Evolutionary conservation across 2,113 vertebrate species (phyloP).

Genomic region (Apodemus sylvaticus): DNA sequence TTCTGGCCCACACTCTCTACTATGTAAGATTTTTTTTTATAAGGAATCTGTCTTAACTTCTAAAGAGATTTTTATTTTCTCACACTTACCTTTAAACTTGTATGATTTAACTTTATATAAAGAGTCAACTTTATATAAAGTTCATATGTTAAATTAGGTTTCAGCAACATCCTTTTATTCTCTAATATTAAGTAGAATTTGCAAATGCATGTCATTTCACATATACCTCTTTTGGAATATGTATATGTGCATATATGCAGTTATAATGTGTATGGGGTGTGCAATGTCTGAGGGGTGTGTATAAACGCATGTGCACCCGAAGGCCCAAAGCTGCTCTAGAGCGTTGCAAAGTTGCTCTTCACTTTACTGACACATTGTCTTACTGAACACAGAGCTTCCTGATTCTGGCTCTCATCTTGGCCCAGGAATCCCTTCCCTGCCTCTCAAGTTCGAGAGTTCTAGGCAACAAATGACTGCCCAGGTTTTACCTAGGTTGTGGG

Average conservation of each 20-base stretch:
- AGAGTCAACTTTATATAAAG: constrained; percentile 14
- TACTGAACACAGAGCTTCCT: neutral
- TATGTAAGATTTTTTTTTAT: constrained; percentile 37
- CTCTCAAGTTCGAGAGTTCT: neutral
- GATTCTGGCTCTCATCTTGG: neutral
- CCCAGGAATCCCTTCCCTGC: neutral
- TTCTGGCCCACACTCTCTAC: neutral
- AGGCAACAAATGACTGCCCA: neutral
- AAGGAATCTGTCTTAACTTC: constrained; percentile 50
- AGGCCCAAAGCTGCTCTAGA: neutral
- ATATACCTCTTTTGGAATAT: neutral
- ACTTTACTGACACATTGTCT: neutral
- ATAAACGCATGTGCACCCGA: neutral
- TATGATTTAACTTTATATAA: constrained; percentile 42
- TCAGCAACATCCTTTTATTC: constrained; percentile 42
- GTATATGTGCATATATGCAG: neutral
- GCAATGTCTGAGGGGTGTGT: neutral
- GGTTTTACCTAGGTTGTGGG: neutral
- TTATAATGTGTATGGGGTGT: neutral
- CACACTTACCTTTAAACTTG: neutral
- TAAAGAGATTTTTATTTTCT: constrained; percentile 28
- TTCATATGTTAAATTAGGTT: constrained; percentile 13
- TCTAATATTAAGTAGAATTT: constrained; percentile 46
- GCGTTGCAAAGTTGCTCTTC: neutral
- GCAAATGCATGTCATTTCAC: neutral